These are phyloP conservation scores for Cryptocephalus primarius DNA, from an alignment of 2,888 invertebrate genomes.

Conservation along the genomic window DNA sequence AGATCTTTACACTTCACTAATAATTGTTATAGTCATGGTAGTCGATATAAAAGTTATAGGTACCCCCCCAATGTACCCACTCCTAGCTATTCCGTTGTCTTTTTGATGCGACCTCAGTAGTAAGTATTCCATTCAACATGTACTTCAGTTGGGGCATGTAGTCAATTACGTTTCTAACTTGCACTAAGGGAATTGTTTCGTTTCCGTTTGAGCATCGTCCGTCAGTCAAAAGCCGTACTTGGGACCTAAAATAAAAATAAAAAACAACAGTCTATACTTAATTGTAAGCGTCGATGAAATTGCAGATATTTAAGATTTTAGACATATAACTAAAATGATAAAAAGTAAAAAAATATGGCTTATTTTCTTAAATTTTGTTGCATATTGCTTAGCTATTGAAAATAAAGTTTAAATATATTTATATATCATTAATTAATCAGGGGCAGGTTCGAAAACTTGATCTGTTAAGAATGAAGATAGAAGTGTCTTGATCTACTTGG, in stretches of 20 bases:
- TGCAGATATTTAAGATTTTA: not conserved
- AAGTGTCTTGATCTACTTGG: too few species aligned
- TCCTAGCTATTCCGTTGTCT: constrained; percentile 52
- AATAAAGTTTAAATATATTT: too few species aligned
- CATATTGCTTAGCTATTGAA: too few species aligned
- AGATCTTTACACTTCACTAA: constrained; percentile 15
- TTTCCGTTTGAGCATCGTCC: constrained; percentile 61
- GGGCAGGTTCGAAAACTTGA: too few species aligned
- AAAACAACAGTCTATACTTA: not conserved
- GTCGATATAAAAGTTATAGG: constrained; percentile 16
- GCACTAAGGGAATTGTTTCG: constrained; percentile 68
- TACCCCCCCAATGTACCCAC: constrained; percentile 37
- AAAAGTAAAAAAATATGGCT: too few species aligned
- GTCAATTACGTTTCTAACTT: constrained; percentile 72
- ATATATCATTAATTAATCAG: too few species aligned
- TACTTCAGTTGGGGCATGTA: constrained; percentile 82
- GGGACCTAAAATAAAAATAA: constrained; percentile 33
- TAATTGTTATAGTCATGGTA: constrained; percentile 15
- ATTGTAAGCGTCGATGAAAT: not conserved
- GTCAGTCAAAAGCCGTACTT: constrained; percentile 65
- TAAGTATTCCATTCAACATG: constrained; percentile 52
- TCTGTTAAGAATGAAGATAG: too few species aligned
- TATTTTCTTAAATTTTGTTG: too few species aligned
- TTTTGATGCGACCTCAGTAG: constrained; percentile 37
- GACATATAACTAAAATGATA: too few species aligned